Conservation (phyloP, 2,888 invertebrate genomes). For the Pterostichus niger region DNA sequence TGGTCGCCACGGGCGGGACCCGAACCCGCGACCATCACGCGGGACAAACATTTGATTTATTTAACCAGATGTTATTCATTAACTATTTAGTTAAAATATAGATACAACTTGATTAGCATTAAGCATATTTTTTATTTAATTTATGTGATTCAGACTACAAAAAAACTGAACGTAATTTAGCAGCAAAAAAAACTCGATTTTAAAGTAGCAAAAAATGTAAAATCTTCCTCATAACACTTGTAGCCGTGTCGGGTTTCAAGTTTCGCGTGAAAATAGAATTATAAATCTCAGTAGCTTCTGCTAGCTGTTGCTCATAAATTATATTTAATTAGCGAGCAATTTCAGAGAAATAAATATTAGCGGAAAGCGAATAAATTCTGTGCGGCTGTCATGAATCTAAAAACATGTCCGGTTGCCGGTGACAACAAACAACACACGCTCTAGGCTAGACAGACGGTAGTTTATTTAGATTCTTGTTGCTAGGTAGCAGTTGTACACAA, state of each 20-base stretch:
- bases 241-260: constrained; percentile 10
- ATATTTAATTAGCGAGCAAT: constrained; percentile 24
- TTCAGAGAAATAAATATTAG: background rate
- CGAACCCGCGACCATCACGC: no score
- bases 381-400: background rate
- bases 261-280: constrained; percentile 43
- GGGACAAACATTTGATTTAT: no score
- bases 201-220: background rate
- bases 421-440: no score
- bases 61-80: no score
- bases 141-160: no score
- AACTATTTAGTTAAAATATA: no score
- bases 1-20: no score
- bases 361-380: background rate
- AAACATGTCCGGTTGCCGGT: background rate
- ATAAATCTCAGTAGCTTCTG: constrained; percentile 24
- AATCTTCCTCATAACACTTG: background rate
- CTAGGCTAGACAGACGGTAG: no score
- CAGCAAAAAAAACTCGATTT: no score
- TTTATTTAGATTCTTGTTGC: no score
- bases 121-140: background rate
- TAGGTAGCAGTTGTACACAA: no score
- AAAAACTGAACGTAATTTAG: no score
- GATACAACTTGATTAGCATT: background rate
- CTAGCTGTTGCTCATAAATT: constrained; percentile 27